Base-by-base conservation (phyloP, 2,888 invertebrate species). In the Eulithis testata region DNA sequence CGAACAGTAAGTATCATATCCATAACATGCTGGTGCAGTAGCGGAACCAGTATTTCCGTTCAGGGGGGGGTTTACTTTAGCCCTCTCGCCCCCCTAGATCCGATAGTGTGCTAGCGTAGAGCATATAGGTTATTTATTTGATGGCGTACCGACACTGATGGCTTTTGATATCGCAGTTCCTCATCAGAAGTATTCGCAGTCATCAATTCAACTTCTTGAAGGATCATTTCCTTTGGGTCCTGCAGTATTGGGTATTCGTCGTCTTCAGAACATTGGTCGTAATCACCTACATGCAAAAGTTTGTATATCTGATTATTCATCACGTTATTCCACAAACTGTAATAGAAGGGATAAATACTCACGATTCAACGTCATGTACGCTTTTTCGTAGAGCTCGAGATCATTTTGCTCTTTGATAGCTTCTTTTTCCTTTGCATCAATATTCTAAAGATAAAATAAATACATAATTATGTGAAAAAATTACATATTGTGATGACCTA, bases 191-290 rank as follows among this genome's bases (percentile, higher is more conserved):
- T 82, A 59, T 82, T 75, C 3, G 78, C 76, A 56, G 84, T 81
- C 68, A 86, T 71, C 49, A 92, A 71, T 73, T 89, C 86, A 9
- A 92, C 84, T 78, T 92, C 91, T 69, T 91, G 90, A 66, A 91
- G 76, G 43, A 80, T 78, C 70, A 89, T 77, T 4, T 80, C 81
- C 76, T 85, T 90, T n/a, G 86, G 83, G 73, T 91, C 90, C 72
- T 87, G 83, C 56, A 89, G 73, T 52, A 88, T 73, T 44, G 82
- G 83, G 47, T 83, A 85, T 9, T 70, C 79, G 45, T 89, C 89
- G 52, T 88, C 90, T 69, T 90, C 91, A 1, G 88, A 89, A 72
- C 79, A 84, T 76, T 87, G 90, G 8, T 92, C 92, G 64, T 89
- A 88, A 71, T 92, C 92, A 66, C 91, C 91, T 92, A 56, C 7